Conservation (phyloP, 2,888 invertebrate genomes). For the Nineta flava region DNA sequence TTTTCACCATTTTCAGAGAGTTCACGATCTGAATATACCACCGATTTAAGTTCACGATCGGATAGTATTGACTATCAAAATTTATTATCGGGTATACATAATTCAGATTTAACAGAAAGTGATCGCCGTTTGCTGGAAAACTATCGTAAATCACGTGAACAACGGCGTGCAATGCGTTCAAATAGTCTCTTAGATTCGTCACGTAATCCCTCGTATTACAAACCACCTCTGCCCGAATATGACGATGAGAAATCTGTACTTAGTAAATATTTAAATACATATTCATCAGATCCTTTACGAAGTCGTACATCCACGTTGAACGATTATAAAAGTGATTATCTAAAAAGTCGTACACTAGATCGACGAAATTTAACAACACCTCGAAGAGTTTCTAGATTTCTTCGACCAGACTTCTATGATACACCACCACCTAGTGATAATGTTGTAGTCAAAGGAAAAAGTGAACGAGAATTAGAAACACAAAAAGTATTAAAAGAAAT, state of each 20-base stretch:
- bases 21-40: background rate
- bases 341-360: slow-evolving; percentile 5
- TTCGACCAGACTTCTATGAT: slow-evolving; percentile 66
- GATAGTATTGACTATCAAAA: background rate
- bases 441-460: slow-evolving; percentile 41
- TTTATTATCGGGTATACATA: background rate
- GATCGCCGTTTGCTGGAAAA: slow-evolving; percentile 6
- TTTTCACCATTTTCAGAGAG: slow-evolving; percentile 1
- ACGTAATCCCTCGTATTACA: slow-evolving; percentile 19
- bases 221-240: slow-evolving; percentile 19
- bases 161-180: slow-evolving; percentile 5
- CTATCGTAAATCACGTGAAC: slow-evolving; percentile 5
- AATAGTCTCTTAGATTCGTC: background rate
- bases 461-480: slow-evolving; percentile 50
- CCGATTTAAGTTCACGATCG: background rate
- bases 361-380: slow-evolving; percentile 25
- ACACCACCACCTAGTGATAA: slow-evolving; percentile 48
- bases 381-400: slow-evolving; percentile 53
- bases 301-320: slow-evolving; percentile 12
- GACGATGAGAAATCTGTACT: slow-evolving; percentile 34
- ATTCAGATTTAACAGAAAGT: slow-evolving; percentile 7
- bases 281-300: slow-evolving; percentile 22
- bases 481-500: slow-evolving; percentile 51
- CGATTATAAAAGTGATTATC: background rate
- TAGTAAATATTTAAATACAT: slow-evolving; percentile 37